Percentiles rank a stretch among this genome's conserved stretches.
Conservation (phyloP, 1,140 invertebrate species). For the Cyclina sinensis region DNA sequence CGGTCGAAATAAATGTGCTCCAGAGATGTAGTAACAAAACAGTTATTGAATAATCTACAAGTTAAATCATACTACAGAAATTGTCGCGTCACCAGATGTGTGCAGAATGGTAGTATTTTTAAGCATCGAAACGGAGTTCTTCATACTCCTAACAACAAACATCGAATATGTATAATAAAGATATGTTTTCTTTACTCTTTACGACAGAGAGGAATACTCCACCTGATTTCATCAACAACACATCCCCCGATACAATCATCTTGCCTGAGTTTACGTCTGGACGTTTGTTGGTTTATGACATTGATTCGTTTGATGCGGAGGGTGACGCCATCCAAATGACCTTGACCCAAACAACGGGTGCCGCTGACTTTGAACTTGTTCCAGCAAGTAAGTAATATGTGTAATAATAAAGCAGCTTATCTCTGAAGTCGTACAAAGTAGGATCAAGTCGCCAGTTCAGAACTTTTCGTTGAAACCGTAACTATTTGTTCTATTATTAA, state of each 20-base stretch:
- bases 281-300: slow-evolving; percentile 24
- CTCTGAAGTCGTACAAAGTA: neutral
- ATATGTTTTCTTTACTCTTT: too few species aligned
- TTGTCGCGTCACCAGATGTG: too few species aligned
- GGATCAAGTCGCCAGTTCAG: neutral
- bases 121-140: too few species aligned
- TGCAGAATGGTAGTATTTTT: too few species aligned
- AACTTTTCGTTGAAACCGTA: too few species aligned
- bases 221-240: slow-evolving; percentile 23
- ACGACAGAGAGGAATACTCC: slow-evolving; percentile 49
- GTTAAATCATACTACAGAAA: too few species aligned
- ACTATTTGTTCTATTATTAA: too few species aligned
- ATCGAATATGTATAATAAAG: too few species aligned
- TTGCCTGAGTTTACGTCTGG: slow-evolving; percentile 49
- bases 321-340: slow-evolving; percentile 40
- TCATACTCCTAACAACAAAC: too few species aligned
- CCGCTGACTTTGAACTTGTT: slow-evolving; percentile 21
- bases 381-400: slow-evolving; percentile 57
- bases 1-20: too few species aligned
- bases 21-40: too few species aligned
- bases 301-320: slow-evolving; percentile 37
- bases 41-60: too few species aligned
- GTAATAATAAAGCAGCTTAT: neutral
- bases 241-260: neutral
- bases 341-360: neutral